Base-by-base conservation (phyloP, 2,113 vertebrate genomes). In the Rousettus leschenaultii region DNA sequence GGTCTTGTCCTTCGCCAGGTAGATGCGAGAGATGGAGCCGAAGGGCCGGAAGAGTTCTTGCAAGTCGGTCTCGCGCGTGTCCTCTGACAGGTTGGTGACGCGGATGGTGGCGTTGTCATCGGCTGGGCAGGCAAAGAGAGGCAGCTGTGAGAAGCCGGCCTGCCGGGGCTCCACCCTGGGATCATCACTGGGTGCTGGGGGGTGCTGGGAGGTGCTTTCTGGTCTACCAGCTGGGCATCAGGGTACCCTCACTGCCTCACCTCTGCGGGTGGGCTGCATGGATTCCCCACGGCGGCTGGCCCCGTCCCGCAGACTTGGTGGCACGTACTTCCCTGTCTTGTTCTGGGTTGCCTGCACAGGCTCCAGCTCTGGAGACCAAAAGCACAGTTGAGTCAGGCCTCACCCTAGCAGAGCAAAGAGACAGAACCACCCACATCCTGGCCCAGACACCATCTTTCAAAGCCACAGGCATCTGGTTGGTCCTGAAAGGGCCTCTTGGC, bases 41-140 rank as follows among this genome's bases (percentile, higher is more conserved):
- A 99, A 99, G 4, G 99, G 99, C 38, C 99, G 99, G 98, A 99
- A 99, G 2, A 99, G 99, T 98, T 99, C 99, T 98, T 99, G 99
- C 86, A 99, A 97, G 95, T 99, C 99, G 0, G 99, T 99, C 98
- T 99, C 99, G 0, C 99, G 99, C 0, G 99, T 99, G 98, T 99
- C 99, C 98, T 99, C 99, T 0, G 99, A 99, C 89, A 99, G 98
- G 98, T 99, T 99, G 97, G 99, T 99, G 94, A 99, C 99, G 0
- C 99, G 99, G 98, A 99, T 99, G 26, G 99, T 99, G 95, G 99
- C 99, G 0, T 99, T 99, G 98, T 99, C 99, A 0, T 99, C 99
- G 0, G 99, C 99, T 99, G 18, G 33, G 16, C 2, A 28, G 30
- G 18, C 5, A 4, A n/a, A 35, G 22, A 4, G 0, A 2, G 18